Percentiles rank a stretch among this genome's conserved stretches.
phyloP scores from a whole-genome alignment of 2,888 invertebrate genomes.

The Acrobasis consociella region DNA sequence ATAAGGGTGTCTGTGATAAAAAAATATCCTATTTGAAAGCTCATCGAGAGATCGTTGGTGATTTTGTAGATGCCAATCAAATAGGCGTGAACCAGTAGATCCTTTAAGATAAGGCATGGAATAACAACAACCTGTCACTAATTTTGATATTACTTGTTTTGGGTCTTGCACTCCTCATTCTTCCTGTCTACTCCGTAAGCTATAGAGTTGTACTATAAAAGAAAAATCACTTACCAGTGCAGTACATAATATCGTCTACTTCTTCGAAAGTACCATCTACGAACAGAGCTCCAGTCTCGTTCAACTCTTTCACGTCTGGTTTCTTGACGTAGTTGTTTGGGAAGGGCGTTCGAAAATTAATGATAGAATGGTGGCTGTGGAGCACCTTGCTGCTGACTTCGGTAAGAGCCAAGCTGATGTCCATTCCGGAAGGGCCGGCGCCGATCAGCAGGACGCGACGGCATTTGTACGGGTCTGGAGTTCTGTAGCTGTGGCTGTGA shows the following conservation, averaged over 20 bases:
- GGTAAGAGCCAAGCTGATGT: conserved; percentile 85
- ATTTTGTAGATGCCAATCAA: no score
- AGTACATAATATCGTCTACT: conserved; percentile 86
- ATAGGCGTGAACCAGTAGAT: no score
- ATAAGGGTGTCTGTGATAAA: no score
- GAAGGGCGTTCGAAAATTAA: conserved; percentile 63
- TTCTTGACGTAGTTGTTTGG: conserved; percentile 77
- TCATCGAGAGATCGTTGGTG: no score
- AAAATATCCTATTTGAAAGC: no score
- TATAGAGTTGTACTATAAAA: conserved; percentile 12
- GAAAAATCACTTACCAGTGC: conserved; percentile 82
- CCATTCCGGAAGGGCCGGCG: conserved; percentile 88
- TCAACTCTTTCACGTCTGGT: conserved; percentile 76
- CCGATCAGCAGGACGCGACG: conserved; percentile 86
- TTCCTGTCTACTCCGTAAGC: conserved; percentile 7
- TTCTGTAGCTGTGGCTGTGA: conserved; percentile 89
- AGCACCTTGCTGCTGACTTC: conserved; percentile 65
- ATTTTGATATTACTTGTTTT: no score
- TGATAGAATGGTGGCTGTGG: conserved; percentile 77
- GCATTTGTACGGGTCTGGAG: conserved; percentile 81
- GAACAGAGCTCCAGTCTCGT: conserved; percentile 80
- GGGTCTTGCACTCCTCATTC: no score
- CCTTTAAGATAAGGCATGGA: no score
- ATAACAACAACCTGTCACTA: no score
- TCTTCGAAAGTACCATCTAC: conserved; percentile 82